Base-by-base conservation (phyloP, 30 jellyfish, hydroid and myxozoan genomes). In the Hydractinia symbiolongicarpus region DNA sequence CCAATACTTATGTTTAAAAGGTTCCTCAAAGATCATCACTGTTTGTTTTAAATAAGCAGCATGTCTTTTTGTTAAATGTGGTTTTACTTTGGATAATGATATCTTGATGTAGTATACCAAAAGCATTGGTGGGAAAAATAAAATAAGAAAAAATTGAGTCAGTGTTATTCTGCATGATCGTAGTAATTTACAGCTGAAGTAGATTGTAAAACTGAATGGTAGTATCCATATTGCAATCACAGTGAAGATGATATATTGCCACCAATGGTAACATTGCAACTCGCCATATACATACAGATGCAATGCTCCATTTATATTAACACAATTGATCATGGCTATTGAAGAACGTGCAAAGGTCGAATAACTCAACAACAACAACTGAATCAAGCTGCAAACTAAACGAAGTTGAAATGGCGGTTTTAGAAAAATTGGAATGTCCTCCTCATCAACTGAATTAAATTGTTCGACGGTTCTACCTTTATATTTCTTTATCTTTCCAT, bases 211-310 rank as follows among this genome's bases (percentile, higher is more conserved):
- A n/a, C 52, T 44, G 62, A 81, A 81, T 51, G 88, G 88, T 54
- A 67, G 50, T 11, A 81, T 20, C 76, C 88, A 81, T 20, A 40
- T 57, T 6, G 70, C n/a, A 57, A 67, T 75, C 15, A 72, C 58
- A 17, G 40, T 60, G 19, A 67, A 10, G n/a, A 81, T 52, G 17
- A 58, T 74, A 71, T 67, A 67, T 69, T 81, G 88, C 88, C 88
- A 81, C 54, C 40, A 15, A 44, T 68, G 70, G 50, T 64, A 81
- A 53, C 88, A 81, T 5, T 30, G 52, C 6, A 81, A n/a, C 61
- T 53, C 58, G 13, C 88, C 88, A 44, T 81, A 78, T 14, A 81
- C 40, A 57, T 81, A 61, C 20, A 81, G 74, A 6, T 50, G 73
- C 14, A 49, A 10, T 66, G 51, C 50, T 14, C 61, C 66, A 16